Base-by-base conservation (phyloP, 2,797 vertebrate species). In the Enteromius treurensis region DNA sequence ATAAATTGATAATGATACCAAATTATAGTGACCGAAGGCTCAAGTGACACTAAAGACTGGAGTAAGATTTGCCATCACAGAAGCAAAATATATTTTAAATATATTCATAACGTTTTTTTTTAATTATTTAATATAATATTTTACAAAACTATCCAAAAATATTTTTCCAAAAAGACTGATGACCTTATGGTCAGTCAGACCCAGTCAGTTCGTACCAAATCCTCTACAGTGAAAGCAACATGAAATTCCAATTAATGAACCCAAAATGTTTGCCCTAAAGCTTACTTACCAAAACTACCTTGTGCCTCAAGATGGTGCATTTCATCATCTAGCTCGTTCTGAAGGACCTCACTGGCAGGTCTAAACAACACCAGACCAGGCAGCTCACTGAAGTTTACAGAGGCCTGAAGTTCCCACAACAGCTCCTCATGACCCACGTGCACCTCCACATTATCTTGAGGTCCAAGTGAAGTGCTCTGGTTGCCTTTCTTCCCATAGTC, bases 261-360 rank as follows among this genome's bases (percentile, higher is more conserved):
- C 9, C 11, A 23, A 51, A 40, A 55, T 14, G 15, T 29, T 45
- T 53, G 7, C 42, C 3, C 29, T 26, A 0, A 19, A 81, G 8
- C 60, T 13, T 4, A 88, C 92, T 93, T 87, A 95, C 94, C 83
- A 85, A 92, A 93, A 55, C 81, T 82, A 0, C 87, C 74, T 4
- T 90, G 91, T 0, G 81, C 83, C 7, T 86, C 90, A 64, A 87
- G 87, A 45, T 86, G 89, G 47, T 55, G 89, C 58, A 80, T 91
- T 87, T 77, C 69, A 55, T 85, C 86, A 79, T 93, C 91, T 21
- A 94, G 90, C 2, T 93, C 91, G 65, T 94, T 95, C 78, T 89
- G 90, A 21, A 92, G 90, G 6, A 91, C 88, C 17, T 88, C 79
- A 81, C 86, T 78, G 45, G 80, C 83, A 0, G 89, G 89, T 82